phyloP scores from a whole-genome alignment of 1,140 invertebrate genomes.

The Dendrolimus punctatus region DNA sequence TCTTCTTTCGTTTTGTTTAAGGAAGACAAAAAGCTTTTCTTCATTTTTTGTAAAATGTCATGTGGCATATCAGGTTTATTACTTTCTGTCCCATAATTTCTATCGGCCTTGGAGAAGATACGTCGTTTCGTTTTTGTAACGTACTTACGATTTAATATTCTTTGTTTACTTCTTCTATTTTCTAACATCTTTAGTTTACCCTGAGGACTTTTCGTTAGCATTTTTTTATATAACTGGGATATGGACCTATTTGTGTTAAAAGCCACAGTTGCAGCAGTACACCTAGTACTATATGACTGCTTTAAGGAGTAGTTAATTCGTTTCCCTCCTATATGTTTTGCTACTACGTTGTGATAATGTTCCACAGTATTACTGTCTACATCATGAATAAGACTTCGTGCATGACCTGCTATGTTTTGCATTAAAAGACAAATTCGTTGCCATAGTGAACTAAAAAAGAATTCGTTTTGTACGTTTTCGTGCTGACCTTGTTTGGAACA shows the following conservation, averaged over 20 bases:
- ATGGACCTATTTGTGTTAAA: too few relatives aligned
- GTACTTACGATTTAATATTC: neutral
- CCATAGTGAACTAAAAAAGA: conserved; percentile 5
- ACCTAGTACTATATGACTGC: conserved; percentile 29
- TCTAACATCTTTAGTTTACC: conserved; percentile 8
- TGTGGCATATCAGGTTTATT: conserved; percentile 9
- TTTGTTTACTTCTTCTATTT: conserved; percentile 1
- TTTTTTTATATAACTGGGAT: conserved; percentile 17
- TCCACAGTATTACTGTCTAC: conserved; percentile 55
- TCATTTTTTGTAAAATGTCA: conserved; percentile 11
- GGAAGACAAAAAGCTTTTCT: conserved; percentile 11
- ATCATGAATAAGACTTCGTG: conserved; percentile 16
- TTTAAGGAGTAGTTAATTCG: conserved; percentile 30
- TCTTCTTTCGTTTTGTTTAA: conserved; percentile 14
- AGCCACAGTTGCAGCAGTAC: conserved; percentile 24
- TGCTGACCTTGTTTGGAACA: conserved; percentile 1
- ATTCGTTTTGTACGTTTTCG: neutral
- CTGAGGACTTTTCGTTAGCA: conserved; percentile 10
- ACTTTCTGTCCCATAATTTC: conserved; percentile 11
- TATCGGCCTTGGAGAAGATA: neutral
- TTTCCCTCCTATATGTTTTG: conserved; percentile 41
- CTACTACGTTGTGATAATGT: conserved; percentile 33
- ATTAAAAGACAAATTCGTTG: conserved; percentile 4
- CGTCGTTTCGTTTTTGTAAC: conserved; percentile 10
- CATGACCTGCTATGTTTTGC: conserved; percentile 4